These are phyloP conservation scores for Pollachius pollachius DNA, from an alignment of 2,113 vertebrate genomes.

Conservation along the genomic window DNA sequence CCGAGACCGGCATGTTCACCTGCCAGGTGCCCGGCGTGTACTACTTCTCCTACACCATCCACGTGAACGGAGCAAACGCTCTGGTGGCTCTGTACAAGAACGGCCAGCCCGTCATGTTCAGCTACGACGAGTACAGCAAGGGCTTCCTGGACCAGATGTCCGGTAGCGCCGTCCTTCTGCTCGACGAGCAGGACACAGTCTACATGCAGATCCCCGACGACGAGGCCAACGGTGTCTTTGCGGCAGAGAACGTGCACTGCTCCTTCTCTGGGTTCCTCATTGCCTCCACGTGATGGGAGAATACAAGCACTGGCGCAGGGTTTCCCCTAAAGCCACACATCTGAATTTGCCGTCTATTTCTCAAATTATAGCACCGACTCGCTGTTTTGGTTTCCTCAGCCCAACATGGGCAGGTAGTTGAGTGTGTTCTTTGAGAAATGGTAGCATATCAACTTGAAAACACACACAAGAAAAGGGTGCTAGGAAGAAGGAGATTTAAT, in stretches of 20 bases:
- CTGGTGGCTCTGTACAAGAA: constrained; percentile 97
- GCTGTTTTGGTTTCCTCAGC: constrained; percentile 53
- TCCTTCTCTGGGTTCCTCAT: constrained; percentile 98
- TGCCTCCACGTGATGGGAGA: constrained; percentile 79
- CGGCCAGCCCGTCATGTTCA: constrained; percentile 88
- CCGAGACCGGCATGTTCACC: constrained; percentile 90
- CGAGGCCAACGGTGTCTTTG: constrained; percentile 92
- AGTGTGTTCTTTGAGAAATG: constrained; percentile 69
- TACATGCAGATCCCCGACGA: constrained; percentile 92
- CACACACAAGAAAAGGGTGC: constrained; percentile 67
- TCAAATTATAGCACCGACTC: constrained; percentile 66
- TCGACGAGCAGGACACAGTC: constrained; percentile 93
- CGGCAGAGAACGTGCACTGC: constrained; percentile 92
- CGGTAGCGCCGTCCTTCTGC: constrained; percentile 86
- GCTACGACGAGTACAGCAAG: constrained; percentile 94
- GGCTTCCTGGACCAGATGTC: constrained; percentile 98
- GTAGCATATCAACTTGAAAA: constrained; percentile 75
- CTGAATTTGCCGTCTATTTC: constrained; percentile 70
- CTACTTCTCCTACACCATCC: constrained; percentile 93
- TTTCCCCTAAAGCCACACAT: constrained; percentile 56
- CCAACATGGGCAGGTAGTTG: constrained; percentile 62
- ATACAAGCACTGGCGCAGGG: constrained; percentile 43
- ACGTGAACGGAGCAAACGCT: constrained; percentile 91
- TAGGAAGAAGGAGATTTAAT: constrained; percentile 75
- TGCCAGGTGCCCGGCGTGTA: constrained; percentile 92